phyloP scores from a whole-genome alignment of 2,113 vertebrate species.

The Phylloscopus whistleri region DNA sequence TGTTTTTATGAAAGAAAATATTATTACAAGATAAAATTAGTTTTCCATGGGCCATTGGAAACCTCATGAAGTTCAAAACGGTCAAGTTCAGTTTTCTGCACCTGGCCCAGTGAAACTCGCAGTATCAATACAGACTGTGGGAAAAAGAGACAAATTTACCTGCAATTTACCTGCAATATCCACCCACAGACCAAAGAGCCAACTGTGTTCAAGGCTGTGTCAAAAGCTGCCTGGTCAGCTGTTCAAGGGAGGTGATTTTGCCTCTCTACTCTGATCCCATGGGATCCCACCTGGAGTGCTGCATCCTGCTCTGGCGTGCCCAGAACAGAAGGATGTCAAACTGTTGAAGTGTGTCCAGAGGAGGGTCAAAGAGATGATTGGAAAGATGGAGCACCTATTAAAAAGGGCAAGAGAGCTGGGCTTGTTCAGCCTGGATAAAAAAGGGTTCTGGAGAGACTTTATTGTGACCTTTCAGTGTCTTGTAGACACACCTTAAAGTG shows the following conservation, averaged over 20 bases:
- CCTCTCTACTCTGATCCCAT: too few relatives aligned
- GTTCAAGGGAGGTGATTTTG: not conserved
- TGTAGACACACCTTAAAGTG: too few relatives aligned
- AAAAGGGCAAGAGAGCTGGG: not conserved
- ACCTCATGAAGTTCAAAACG: not conserved
- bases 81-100: not conserved
- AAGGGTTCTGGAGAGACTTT: not conserved
- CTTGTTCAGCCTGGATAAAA: not conserved
- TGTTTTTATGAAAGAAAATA: not conserved
- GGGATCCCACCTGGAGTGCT: not conserved
- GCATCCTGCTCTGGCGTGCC: not conserved
- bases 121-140: not conserved
- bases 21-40: not conserved
- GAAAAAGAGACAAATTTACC: too few relatives aligned
- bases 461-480: not conserved
- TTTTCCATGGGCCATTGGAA: not conserved
- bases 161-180: too few relatives aligned
- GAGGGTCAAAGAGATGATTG: not conserved
- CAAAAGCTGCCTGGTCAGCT: not conserved
- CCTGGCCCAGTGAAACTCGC: not conserved
- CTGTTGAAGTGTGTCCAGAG: not conserved
- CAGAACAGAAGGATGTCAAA: not conserved
- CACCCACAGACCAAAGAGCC: not conserved
- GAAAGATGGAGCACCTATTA: not conserved
- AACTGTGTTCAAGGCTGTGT: fast-evolving